These are phyloP conservation scores for Phania funesta DNA, from an alignment of 2,888 invertebrate genomes.

Conservation along the genomic window DNA sequence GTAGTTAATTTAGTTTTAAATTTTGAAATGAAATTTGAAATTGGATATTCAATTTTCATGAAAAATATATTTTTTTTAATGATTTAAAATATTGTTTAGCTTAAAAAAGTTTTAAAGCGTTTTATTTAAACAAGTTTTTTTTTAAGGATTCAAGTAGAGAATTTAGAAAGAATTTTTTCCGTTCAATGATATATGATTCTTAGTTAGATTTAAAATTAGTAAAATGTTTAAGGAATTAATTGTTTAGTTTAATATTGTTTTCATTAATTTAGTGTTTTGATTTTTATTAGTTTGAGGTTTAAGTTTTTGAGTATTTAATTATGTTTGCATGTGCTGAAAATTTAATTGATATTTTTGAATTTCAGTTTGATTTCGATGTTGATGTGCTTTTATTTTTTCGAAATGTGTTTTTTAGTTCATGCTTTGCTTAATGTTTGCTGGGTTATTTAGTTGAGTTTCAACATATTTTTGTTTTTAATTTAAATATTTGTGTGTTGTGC, in stretches of 20 bases:
- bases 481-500: conserved; percentile 10
- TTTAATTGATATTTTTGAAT: conserved; percentile 5
- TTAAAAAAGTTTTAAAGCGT: conserved; percentile 22
- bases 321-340: conserved; percentile 22
- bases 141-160: conserved; percentile 14
- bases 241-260: conserved; percentile 47
- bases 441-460: conserved; percentile 37
- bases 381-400: conserved; percentile 6
- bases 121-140: conserved; percentile 14
- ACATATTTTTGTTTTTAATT: conserved; percentile 5
- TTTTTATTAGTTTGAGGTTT: conserved; percentile 34
- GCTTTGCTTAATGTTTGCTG: conserved; percentile 50
- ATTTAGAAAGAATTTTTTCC: conserved; percentile 34
- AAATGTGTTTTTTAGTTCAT: conserved; percentile 24
- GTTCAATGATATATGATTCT: conserved; percentile 22
- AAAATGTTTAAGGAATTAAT: conserved; percentile 41
- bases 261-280: conserved; percentile 24
- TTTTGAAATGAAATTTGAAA: conserved; percentile 75
- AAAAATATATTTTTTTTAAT: conserved; percentile 71
- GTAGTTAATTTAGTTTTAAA: conserved; percentile 41
- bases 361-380: conserved; percentile 25
- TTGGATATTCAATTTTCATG: conserved; percentile 76
- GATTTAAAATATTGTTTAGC: conserved; percentile 22
- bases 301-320: neutral
- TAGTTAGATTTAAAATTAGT: conserved; percentile 33